Percentiles rank a stretch among this genome's conserved stretches.
These are phyloP conservation scores for Thumatha senex DNA, from an alignment of 2,888 invertebrate species.

Conservation along the genomic window DNA sequence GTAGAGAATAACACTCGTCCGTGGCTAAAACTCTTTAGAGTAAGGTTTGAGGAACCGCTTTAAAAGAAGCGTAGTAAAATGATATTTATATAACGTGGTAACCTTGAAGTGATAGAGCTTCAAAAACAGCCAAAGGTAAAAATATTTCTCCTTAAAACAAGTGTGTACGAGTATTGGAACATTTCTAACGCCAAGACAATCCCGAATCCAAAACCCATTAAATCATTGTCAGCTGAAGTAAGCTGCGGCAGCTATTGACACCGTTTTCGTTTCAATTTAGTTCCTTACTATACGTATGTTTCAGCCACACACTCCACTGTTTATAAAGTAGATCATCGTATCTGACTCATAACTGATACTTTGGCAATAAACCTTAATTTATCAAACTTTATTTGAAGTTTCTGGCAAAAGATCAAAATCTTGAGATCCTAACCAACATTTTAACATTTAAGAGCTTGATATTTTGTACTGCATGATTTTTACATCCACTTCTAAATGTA, in stretches of 20 bases:
- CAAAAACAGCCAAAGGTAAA: neutral
- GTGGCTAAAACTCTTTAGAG: too few relatives aligned
- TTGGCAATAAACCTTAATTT: neutral
- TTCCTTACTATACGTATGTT: constrained; percentile 13
- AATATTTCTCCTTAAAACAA: neutral
- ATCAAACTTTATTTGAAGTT: constrained; percentile 22
- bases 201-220: constrained; percentile 10
- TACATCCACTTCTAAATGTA: too few relatives aligned
- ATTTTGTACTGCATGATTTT: too few relatives aligned
- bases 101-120: too few relatives aligned
- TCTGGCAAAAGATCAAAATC: constrained; percentile 17
- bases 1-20: too few relatives aligned
- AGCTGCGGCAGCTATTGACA: constrained; percentile 5
- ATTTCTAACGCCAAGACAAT: neutral
- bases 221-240: constrained; percentile 9
- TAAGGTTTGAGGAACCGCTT: too few relatives aligned
- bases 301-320: constrained; percentile 21
- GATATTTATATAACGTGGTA: too few relatives aligned
- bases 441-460: too few relatives aligned
- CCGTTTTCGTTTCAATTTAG: constrained; percentile 5
- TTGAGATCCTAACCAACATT: too few relatives aligned
- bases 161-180: too few relatives aligned
- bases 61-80: too few relatives aligned
- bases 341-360: constrained; percentile 2
- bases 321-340: constrained; percentile 31